phyloP scores from a whole-genome alignment of 30 jellyfish, hydroid and myxozoan genomes.

The Mastigias papua region DNA sequence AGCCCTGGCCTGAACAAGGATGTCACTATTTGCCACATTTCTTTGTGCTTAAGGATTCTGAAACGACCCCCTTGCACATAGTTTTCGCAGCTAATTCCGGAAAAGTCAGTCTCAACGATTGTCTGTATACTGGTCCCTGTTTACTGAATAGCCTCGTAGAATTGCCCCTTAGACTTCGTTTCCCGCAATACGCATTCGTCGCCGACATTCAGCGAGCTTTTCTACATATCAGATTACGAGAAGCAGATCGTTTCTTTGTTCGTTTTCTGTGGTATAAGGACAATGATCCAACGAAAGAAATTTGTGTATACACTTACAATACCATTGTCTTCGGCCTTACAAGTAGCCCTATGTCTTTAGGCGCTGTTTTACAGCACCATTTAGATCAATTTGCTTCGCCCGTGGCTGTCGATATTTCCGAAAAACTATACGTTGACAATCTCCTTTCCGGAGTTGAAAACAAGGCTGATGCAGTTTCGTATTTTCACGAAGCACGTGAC shows the following conservation, averaged over 20 bases:
- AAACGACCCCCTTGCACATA: constrained; percentile 44
- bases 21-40: constrained; percentile 53
- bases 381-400: constrained; percentile 19
- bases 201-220: constrained; percentile 44
- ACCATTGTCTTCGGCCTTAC: constrained; percentile 60
- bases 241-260: constrained; percentile 45
- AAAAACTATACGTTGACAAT: constrained; percentile 44
- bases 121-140: constrained; percentile 47
- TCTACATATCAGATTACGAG: constrained; percentile 25
- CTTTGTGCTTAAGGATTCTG: constrained; percentile 47
- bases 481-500: constrained; percentile 30
- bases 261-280: constrained; percentile 57
- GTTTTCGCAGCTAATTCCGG: constrained; percentile 47
- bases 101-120: constrained; percentile 52
- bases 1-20: constrained; percentile 56
- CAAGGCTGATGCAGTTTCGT: constrained; percentile 46
- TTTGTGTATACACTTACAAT: constrained; percentile 50
- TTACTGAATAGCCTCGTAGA: constrained; percentile 35
- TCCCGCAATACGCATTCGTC: constrained; percentile 58
- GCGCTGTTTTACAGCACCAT: constrained; percentile 54
- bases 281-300: constrained; percentile 40
- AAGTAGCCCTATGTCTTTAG: constrained; percentile 61
- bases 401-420: constrained; percentile 43
- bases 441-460: constrained; percentile 26
- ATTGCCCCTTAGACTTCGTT: constrained; percentile 23